Evolutionary conservation across 2,888 invertebrate species (phyloP).

Genomic region (Pristionchus maxplancki): DNA sequence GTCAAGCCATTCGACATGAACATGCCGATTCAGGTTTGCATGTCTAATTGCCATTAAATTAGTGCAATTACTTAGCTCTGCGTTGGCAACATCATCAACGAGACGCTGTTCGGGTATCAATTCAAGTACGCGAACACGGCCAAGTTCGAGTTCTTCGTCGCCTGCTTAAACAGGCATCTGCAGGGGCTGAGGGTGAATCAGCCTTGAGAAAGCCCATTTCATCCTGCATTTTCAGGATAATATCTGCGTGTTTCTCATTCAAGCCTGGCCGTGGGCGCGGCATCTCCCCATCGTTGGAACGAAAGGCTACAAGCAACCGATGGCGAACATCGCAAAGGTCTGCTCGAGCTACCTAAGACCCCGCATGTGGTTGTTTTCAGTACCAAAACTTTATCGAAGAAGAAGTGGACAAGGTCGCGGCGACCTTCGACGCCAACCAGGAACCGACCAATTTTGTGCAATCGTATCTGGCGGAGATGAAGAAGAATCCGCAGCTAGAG

Average conservation of each 20-base stretch:
- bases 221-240: background rate
- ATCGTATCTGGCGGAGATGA: slow-evolving; percentile 33
- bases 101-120: slow-evolving; percentile 63
- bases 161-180: slow-evolving; percentile 50
- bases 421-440: background rate
- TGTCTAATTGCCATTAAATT: too few species aligned
- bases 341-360: background rate
- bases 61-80: slow-evolving; percentile 56
- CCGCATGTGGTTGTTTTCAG: too few species aligned
- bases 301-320: slow-evolving; percentile 1
- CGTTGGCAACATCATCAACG: slow-evolving; percentile 67
- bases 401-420: background rate
- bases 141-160: slow-evolving; percentile 58
- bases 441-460: slow-evolving; percentile 38
- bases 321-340: background rate
- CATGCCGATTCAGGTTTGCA: slow-evolving; percentile 4
- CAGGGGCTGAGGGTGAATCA: background rate
- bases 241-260: background rate
- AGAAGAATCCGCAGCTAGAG: slow-evolving; percentile 28
- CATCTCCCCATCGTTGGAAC: background rate
- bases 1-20: slow-evolving; percentile 22
- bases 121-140: slow-evolving; percentile 56
- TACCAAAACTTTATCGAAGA: slow-evolving; percentile 47
- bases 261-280: background rate
- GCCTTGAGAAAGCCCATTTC: background rate